Evolutionary conservation across 2,113 vertebrate genomes (phyloP).

Genomic region (Hypomesus transpacificus): DNA sequence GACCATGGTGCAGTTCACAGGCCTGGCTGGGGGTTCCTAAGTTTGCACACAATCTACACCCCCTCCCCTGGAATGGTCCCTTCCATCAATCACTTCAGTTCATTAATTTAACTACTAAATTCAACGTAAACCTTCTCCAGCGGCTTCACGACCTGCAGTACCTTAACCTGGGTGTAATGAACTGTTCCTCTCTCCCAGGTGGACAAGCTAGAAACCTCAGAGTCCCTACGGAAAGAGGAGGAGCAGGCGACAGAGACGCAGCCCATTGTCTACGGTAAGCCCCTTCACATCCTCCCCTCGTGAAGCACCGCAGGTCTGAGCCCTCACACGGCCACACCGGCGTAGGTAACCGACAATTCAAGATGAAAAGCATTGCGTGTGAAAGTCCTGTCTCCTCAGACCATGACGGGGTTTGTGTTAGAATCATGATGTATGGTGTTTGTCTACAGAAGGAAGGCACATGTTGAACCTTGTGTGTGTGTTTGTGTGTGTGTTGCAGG

Average conservation of each 20-base stretch:
- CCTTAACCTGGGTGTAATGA: conserved; percentile 5
- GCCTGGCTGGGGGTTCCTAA: not conserved
- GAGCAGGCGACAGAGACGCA: conserved; percentile 98
- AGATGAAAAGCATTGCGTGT: no score
- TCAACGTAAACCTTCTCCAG: conserved; percentile 13
- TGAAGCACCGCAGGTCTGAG: no score
- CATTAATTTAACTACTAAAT: conserved; percentile 27
- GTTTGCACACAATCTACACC: not conserved
- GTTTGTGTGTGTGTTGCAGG: conserved; percentile 66
- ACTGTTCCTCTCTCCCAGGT: conserved; percentile 73
- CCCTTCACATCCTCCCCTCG: not conserved
- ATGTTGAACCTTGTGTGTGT: not conserved
- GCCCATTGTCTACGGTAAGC: conserved; percentile 96
- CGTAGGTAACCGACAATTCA: no score
- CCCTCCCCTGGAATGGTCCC: conserved; percentile 19
- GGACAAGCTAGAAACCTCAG: conserved; percentile 96
- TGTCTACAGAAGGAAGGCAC: not conserved
- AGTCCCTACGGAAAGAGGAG: conserved; percentile 97
- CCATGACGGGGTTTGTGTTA: not conserved
- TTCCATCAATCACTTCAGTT: conserved; percentile 30
- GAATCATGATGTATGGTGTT: not conserved
- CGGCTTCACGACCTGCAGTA: not conserved
- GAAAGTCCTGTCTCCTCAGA: not conserved
- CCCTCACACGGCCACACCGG: no score
- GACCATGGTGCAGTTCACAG: not conserved